These are phyloP conservation scores for Ormyrus rosae DNA, from an alignment of 2,888 invertebrate species.

Conservation along the genomic window DNA sequence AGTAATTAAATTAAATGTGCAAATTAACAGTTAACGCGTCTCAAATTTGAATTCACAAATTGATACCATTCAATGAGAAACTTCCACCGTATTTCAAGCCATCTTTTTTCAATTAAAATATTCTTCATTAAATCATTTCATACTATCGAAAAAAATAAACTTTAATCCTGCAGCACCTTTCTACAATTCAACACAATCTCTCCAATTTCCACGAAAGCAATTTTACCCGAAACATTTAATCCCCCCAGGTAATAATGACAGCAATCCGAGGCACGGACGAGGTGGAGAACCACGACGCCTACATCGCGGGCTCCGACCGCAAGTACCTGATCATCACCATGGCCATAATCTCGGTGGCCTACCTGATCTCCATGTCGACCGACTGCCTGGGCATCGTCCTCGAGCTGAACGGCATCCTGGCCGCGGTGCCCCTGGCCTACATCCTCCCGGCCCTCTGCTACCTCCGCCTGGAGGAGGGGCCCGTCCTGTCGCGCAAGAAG, in stretches of 20 bases:
- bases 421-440: slow-evolving; percentile 89
- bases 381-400: slow-evolving; percentile 90
- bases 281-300: slow-evolving; percentile 70
- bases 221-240: no score
- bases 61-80: no score
- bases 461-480: slow-evolving; percentile 85
- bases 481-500: slow-evolving; percentile 82
- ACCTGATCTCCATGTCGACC: slow-evolving; percentile 87
- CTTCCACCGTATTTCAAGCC: no score
- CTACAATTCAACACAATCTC: no score
- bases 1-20: no score
- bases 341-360: slow-evolving; percentile 82
- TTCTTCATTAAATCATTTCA: no score
- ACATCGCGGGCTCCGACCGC: slow-evolving; percentile 76
- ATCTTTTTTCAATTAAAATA: no score
- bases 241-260: slow-evolving; percentile 69
- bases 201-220: no score
- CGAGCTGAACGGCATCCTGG: slow-evolving; percentile 88
- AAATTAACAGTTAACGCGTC: no score
- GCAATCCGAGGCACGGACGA: slow-evolving; percentile 72
- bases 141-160: no score
- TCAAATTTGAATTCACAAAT: no score
- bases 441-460: slow-evolving; percentile 88
- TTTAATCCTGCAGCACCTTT: no score
- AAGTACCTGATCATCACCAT: slow-evolving; percentile 81